Evolutionary conservation across 2,888 invertebrate species (phyloP).

Genomic region (Crematogaster levior): DNA sequence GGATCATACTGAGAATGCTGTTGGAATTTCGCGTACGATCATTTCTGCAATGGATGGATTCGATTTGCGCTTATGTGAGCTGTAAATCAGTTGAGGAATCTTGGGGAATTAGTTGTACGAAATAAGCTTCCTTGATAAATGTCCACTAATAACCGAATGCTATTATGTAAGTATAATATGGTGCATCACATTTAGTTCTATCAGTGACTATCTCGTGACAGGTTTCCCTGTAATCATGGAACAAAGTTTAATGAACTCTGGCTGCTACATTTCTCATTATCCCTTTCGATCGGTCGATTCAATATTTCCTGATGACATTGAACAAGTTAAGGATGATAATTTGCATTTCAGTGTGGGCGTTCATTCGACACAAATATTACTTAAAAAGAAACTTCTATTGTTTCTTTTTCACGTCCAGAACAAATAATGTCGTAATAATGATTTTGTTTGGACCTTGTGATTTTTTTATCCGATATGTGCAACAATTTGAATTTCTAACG

Average conservation of each 20-base stretch:
- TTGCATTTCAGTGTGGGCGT: conserved; percentile 34
- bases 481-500: background rate
- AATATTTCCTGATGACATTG: conserved; percentile 18
- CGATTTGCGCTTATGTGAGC: conserved; percentile 37
- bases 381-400: background rate
- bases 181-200: background rate
- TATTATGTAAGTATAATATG: background rate
- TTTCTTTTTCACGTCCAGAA: background rate
- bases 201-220: background rate
- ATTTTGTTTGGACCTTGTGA: background rate
- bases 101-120: conserved; percentile 5
- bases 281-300: background rate
- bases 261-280: conserved; percentile 25
- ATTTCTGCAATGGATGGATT: conserved; percentile 25
- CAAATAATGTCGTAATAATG: background rate
- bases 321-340: background rate
- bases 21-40: conserved; percentile 20
- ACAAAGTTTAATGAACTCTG: conserved; percentile 8
- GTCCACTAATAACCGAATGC: conserved; percentile 25
- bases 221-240: conserved; percentile 11
- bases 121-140: conserved; percentile 42
- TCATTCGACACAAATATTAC: background rate
- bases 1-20: background rate
- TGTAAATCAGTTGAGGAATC: conserved; percentile 28
- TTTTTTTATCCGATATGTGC: background rate